Evolutionary conservation across 1,140 invertebrate species (phyloP).

Genomic region (Rhysida immarginata): DNA sequence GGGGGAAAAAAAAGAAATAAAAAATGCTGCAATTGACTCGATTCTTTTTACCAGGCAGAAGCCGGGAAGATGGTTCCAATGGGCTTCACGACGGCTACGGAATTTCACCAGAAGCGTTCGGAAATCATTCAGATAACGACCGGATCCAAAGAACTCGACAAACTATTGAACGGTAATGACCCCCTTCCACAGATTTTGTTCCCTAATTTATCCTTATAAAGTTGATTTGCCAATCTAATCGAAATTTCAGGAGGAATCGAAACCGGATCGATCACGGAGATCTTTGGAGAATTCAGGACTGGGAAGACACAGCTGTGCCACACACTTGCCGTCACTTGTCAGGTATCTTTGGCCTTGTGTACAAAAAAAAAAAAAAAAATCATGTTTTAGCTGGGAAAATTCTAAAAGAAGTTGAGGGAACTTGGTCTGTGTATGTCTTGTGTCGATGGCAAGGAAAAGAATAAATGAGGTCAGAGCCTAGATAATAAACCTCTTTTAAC

Average conservation of each 20-base stretch:
- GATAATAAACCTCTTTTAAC: too few species aligned
- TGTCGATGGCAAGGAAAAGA: too few species aligned
- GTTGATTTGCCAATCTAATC: too few species aligned
- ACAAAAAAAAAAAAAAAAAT: too few species aligned
- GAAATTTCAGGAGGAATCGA: slow-evolving; percentile 78
- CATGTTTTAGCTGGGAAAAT: too few species aligned
- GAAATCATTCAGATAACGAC: slow-evolving; percentile 61
- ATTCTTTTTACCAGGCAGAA: slow-evolving; percentile 42
- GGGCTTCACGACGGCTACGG: slow-evolving; percentile 94
- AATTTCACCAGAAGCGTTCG: slow-evolving; percentile 82
- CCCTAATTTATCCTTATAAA: too few species aligned
- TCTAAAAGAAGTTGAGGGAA: too few species aligned
- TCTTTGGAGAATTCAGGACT: slow-evolving; percentile 97
- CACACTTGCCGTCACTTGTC: slow-evolving; percentile 93
- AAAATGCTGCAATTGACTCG: too few species aligned
- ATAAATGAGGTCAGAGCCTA: too few species aligned
- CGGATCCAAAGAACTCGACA: slow-evolving; percentile 78
- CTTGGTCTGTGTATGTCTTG: too few species aligned
- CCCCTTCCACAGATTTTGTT: too few species aligned
- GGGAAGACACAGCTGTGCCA: slow-evolving; percentile 98
- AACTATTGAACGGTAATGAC: slow-evolving; percentile 51
- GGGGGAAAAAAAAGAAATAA: background rate
- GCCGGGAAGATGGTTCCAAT: slow-evolving; percentile 86
- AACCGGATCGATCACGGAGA: slow-evolving; percentile 97
- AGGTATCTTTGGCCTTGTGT: too few species aligned